Percentiles rank a stretch among this genome's conserved stretches.
Evolutionary conservation across 2,113 vertebrate species (phyloP).

Genomic region (Pseudorasbora parva): DNA sequence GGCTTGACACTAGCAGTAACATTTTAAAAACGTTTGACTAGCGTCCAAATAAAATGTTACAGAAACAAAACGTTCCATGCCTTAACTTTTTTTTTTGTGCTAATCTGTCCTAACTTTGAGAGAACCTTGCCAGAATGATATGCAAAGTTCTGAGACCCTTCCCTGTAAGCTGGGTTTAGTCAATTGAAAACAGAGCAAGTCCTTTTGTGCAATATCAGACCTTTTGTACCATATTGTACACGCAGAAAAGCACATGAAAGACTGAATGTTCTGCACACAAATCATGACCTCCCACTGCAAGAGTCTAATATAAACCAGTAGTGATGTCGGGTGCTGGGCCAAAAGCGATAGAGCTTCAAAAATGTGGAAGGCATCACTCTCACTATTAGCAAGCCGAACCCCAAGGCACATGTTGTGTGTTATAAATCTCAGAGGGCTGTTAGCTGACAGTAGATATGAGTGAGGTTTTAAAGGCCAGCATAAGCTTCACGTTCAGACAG

Average conservation of each 20-base stretch:
- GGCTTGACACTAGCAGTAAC: no score
- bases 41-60: no score
- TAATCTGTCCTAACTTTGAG: no score
- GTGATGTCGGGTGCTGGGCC: constrained; percentile 17
- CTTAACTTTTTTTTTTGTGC: no score
- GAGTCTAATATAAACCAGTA: constrained; percentile 38
- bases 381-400: constrained; percentile 29
- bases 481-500: not conserved
- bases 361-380: constrained; percentile 38
- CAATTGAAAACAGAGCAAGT: not conserved
- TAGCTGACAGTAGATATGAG: not conserved
- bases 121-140: no score
- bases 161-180: not conserved
- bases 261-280: constrained; percentile 9
- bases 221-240: not conserved
- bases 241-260: not conserved
- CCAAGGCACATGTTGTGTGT: constrained; percentile 7
- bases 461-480: not conserved
- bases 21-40: no score
- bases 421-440: not conserved
- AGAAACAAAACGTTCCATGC: no score
- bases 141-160: no score
- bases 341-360: constrained; percentile 12
- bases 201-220: constrained; percentile 18
- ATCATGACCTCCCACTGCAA: constrained; percentile 50